phyloP scores from a whole-genome alignment of 2,888 invertebrate genomes.

The Seladonia tumulorum region DNA sequence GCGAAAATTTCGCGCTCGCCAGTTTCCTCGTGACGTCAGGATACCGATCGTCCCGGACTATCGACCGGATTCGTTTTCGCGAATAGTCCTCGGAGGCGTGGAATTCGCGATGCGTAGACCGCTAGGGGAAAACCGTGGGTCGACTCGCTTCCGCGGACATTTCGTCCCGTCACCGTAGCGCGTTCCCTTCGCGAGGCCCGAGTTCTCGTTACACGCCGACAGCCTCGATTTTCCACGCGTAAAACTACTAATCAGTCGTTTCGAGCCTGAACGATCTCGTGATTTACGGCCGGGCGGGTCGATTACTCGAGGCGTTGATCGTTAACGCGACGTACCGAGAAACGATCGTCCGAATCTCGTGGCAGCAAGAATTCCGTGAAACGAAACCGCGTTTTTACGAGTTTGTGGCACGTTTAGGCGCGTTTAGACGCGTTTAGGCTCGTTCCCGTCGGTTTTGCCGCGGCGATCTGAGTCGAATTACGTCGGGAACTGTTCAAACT shows the following conservation, averaged over 20 bases:
- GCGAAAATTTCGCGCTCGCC: background rate
- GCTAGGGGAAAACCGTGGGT: background rate
- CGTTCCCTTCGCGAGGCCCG: background rate
- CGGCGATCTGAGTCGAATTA: too few relatives aligned
- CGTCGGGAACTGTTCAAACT: background rate
- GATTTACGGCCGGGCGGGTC: constrained; percentile 28
- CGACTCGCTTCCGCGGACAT: background rate
- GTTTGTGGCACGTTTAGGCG: background rate
- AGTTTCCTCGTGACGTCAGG: background rate
- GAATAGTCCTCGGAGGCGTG: background rate
- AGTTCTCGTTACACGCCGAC: background rate
- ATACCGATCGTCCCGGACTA: background rate
- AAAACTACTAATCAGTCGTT: constrained; percentile 22
- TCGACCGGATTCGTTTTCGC: background rate
- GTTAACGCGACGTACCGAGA: constrained; percentile 31
- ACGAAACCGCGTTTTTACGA: constrained; percentile 36
- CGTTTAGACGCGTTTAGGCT: constrained; percentile 18
- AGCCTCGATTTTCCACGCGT: constrained; percentile 4
- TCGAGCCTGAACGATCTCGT: constrained; percentile 1
- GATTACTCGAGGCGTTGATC: background rate
- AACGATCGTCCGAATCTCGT: background rate
- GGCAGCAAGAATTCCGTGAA: constrained; percentile 9
- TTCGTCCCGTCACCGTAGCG: background rate
- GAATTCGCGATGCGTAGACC: background rate
- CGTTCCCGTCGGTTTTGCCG: constrained; percentile 16